Percentiles rank a stretch among this genome's conserved stretches.
Evolutionary conservation across 2,797 vertebrate species (phyloP).

Genomic region (Rhinoraja longicauda): DNA sequence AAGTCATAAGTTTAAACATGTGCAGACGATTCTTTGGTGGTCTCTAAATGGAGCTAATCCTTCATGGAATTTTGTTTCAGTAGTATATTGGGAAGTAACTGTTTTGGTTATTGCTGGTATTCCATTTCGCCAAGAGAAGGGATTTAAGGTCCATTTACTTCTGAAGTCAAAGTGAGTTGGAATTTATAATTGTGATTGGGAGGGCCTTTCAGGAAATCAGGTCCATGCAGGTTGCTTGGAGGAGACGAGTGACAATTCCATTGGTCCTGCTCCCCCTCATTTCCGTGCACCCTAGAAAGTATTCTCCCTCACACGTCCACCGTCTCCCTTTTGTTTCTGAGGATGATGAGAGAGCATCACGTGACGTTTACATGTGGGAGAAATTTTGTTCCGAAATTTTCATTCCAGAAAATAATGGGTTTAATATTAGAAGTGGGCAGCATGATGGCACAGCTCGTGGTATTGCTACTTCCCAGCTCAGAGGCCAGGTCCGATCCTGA

Average conservation of each 20-base stretch:
- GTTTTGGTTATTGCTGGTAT: background rate
- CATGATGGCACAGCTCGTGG: too few relatives aligned
- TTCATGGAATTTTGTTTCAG: background rate
- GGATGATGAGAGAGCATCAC: background rate
- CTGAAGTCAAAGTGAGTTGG: background rate
- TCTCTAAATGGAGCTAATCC: background rate
- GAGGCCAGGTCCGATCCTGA: too few relatives aligned
- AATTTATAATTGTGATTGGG: background rate
- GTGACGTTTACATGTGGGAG: background rate
- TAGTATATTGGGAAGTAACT: background rate
- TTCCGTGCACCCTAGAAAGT: too few relatives aligned
- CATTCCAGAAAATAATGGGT: background rate
- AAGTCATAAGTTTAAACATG: background rate
- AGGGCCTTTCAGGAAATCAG: too few relatives aligned
- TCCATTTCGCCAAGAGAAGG: background rate
- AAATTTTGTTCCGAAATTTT: background rate
- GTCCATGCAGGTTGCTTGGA: too few relatives aligned
- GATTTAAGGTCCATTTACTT: background rate
- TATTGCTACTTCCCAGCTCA: too few relatives aligned
- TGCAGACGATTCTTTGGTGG: background rate
- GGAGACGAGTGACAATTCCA: too few relatives aligned
- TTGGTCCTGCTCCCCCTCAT: too few relatives aligned
- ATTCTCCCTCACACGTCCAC: too few relatives aligned
- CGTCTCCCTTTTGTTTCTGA: too few relatives aligned
- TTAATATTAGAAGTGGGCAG: too few relatives aligned